Conservation (phyloP, 2,888 invertebrate genomes). For the Drosophila paranaensis region DNA sequence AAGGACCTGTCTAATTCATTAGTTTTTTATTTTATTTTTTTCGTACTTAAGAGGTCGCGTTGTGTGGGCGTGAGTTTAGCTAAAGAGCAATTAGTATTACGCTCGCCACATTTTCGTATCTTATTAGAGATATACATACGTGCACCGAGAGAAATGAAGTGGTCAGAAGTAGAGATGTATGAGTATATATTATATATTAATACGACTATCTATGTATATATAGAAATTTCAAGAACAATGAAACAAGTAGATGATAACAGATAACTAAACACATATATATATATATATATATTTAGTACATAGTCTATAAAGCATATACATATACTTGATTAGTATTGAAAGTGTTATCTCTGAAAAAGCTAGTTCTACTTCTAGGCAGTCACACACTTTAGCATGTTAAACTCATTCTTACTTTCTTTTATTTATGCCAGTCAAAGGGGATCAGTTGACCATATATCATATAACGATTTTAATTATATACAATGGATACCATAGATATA, state of each 20-base stretch:
- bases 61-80: conserved; percentile 37
- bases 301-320: not conserved
- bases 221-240: not conserved
- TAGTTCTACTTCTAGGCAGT: not conserved
- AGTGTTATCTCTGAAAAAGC: not conserved
- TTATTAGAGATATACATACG: conserved; percentile 15
- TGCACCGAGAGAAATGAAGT: conserved; percentile 9
- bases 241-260: not conserved
- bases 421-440: not conserved
- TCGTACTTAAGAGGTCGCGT: conserved; percentile 7
- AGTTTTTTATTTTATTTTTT: conserved; percentile 18
- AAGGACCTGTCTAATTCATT: conserved; percentile 48
- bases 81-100: conserved; percentile 34
- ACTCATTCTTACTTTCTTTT: not conserved
- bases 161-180: not conserved
- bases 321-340: not conserved
- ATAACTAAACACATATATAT: not conserved
- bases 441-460: not conserved
- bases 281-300: not conserved
- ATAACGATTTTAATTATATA: not conserved
- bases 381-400: not conserved
- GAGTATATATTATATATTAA: no score
- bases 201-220: not conserved
- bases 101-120: conserved; percentile 14
- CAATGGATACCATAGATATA: not conserved